phyloP scores from a whole-genome alignment of 2,797 vertebrate species.

The Hemitrygon akajei region DNA sequence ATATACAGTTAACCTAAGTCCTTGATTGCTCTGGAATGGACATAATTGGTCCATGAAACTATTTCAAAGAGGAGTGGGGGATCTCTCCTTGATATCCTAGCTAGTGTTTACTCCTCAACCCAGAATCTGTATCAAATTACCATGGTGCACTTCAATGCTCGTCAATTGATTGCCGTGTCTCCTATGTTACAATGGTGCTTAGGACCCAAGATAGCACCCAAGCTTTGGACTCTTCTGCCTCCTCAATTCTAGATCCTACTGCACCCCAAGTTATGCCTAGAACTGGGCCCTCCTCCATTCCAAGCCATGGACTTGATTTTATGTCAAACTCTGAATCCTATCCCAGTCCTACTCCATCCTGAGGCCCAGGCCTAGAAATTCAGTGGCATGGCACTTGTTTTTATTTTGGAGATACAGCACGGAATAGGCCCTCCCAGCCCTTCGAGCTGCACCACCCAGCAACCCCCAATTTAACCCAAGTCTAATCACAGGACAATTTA shows the following conservation, averaged over 20 bases:
- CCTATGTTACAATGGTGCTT: background rate
- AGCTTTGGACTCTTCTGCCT: background rate
- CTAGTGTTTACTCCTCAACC: background rate
- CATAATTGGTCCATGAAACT: background rate
- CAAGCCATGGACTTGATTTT: no score
- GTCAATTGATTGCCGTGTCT: background rate
- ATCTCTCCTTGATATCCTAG: background rate
- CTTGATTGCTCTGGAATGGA: background rate
- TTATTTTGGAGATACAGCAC: no score
- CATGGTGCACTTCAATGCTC: background rate
- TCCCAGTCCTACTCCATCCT: no score
- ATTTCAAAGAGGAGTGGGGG: background rate
- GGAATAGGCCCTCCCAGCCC: no score
- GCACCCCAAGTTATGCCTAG: background rate
- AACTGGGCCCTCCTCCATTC: background rate
- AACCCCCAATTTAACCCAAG: no score
- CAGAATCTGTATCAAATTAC: background rate
- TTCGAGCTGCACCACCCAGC: no score
- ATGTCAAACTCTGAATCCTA: no score
- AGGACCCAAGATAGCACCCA: background rate
- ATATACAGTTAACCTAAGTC: background rate
- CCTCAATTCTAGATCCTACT: background rate
- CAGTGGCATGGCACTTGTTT: no score
- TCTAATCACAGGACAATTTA: no score
- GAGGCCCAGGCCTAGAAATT: no score